Evolutionary conservation across 2,888 invertebrate genomes (phyloP).

Genomic region (Metacarcinus magister): DNA sequence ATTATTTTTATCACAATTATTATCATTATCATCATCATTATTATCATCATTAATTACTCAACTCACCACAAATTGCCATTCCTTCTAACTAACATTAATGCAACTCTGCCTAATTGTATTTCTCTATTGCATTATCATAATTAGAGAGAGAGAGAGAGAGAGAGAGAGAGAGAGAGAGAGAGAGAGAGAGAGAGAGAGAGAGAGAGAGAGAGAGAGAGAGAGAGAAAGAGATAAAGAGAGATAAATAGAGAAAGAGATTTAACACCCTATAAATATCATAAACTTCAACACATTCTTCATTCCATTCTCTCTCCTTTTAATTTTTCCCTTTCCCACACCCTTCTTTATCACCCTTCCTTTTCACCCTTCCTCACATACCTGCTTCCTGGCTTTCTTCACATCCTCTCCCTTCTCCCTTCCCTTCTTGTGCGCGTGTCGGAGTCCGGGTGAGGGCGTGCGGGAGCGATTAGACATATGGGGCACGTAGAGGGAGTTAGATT

Average conservation of each 20-base stretch:
- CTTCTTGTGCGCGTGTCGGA: constrained; percentile 60
- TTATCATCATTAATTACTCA: too few relatives aligned
- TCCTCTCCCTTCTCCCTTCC: constrained; percentile 78
- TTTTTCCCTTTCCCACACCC: neutral
- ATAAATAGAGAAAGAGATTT: too few relatives aligned
- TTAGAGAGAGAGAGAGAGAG: neutral
- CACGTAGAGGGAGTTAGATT: constrained; percentile 69
- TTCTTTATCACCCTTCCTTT: neutral
- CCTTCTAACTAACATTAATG: neutral
- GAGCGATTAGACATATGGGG: constrained; percentile 69
- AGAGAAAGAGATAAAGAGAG: neutral
- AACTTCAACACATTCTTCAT: neutral
- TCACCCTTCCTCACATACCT: constrained; percentile 60
- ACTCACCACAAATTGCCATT: too few relatives aligned
- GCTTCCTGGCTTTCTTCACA: constrained; percentile 81
- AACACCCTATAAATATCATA: neutral
- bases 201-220: neutral
- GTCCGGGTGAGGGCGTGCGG: constrained; percentile 69
- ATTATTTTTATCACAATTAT: too few relatives aligned
- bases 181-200: neutral
- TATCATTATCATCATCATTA: too few relatives aligned
- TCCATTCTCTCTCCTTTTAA: neutral
- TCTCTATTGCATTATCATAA: neutral
- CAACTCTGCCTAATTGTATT: neutral
- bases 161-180: neutral